Evolutionary conservation across 2,113 vertebrate species (phyloP), one percentile per base, ranked within the genome.

Genomic region (Polypterus bichir): DNA sequence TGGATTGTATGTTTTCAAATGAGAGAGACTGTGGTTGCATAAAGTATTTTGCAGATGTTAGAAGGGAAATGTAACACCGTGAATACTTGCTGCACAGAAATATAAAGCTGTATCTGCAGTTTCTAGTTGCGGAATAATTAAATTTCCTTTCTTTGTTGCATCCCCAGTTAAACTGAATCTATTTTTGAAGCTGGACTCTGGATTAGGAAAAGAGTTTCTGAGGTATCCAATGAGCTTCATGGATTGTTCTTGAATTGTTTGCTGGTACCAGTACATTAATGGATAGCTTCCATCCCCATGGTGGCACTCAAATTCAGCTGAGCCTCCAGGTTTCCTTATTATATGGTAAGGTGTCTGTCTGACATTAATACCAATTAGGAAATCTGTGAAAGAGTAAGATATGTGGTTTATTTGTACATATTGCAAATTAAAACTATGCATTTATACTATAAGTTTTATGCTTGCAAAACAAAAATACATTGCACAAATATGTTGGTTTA

Each of bases 201-300:
- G 11, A 11, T 63, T 66, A 3, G 59, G 53, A 1, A 2, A 64
- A 7, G 7, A 4, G 4, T 10, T 62, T 49, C 1, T 1, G 3
- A 74, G 11, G 57, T 67, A 61, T 59, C 71, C 76, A 3, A 77
- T 69, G n/a, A 74, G 72, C 51, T 63, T 70, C 52, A 78, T 47
- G 5, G 65, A 59, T 0, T 1, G 47, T 49, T 72, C 59, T 54
- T 60, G 51, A 0, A 6, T 51, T 4, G n/a, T 4, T 46, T n/a
- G 46, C 59, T 70, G 71, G 71, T 78, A 79, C 77, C 77, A 77
- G 49, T 75, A 63, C 62, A 78, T 77, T 51, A 64, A 10, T 5
- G 61, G 66, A 57, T 59, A 68, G 11, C 67, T 55, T 0, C 4
- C 1, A 44, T 54, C 7, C 4, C 11, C 46, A 10, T 79, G 77